Conservation (phyloP, 1,140 invertebrate species). For the Scaptomyza hsui region DNA sequence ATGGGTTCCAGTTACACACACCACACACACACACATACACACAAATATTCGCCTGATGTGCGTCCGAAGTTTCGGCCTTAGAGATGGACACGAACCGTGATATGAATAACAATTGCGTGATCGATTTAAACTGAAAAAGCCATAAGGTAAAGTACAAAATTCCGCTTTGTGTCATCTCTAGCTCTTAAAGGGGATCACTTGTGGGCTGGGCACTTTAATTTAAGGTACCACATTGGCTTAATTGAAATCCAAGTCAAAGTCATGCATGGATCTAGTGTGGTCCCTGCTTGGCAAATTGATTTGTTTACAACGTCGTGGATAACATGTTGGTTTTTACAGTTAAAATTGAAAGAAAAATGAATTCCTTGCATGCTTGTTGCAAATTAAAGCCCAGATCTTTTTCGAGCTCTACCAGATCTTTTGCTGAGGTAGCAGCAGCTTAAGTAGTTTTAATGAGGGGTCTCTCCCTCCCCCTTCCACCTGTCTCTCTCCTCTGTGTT, state of each 20-base stretch:
- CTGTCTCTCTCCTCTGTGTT: no score
- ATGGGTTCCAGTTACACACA: constrained; percentile 64
- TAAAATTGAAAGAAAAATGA: constrained; percentile 80
- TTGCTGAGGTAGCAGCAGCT: constrained; percentile 53
- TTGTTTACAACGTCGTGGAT: constrained; percentile 71
- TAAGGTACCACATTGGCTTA: constrained; percentile 60
- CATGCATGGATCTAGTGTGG: constrained; percentile 53
- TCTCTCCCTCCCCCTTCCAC: constrained; percentile 19
- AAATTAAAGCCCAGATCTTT: constrained; percentile 62
- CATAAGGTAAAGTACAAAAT: neutral
- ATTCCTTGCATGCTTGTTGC: constrained; percentile 74
- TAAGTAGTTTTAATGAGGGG: constrained; percentile 79
- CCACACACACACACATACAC: constrained; percentile 10
- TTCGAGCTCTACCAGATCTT: constrained; percentile 14
- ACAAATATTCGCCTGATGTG: constrained; percentile 2
- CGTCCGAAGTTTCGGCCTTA: constrained; percentile 14
- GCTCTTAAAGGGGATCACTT: neutral
- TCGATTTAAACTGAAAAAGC: neutral
- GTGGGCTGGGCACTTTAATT: constrained; percentile 50
- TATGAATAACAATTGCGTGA: constrained; percentile 1
- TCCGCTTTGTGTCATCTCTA: constrained; percentile 29
- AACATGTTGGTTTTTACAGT: constrained; percentile 82
- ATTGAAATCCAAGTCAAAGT: constrained; percentile 62
- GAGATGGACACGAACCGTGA: constrained; percentile 31
- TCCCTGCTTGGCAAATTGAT: constrained; percentile 69